phyloP scores from a whole-genome alignment of 2,113 vertebrate species.

The Percopsis transmontana region DNA sequence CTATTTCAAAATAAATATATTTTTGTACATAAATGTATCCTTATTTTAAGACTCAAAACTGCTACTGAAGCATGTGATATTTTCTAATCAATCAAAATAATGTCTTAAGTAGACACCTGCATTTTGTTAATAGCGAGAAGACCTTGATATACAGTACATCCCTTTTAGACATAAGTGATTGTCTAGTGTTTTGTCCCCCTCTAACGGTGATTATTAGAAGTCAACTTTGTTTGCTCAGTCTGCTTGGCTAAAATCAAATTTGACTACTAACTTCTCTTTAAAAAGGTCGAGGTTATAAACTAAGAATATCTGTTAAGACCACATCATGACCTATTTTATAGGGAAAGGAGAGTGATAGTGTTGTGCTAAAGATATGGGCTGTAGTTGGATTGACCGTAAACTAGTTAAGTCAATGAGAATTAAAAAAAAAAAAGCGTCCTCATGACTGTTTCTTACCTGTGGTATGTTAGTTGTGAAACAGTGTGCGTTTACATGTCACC shows the following conservation, averaged over 20 bases:
- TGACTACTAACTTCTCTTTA: not conserved
- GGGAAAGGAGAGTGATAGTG: too few species aligned
- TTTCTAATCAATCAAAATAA: too few species aligned
- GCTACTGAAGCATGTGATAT: too few species aligned
- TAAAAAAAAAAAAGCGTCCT: constrained; percentile 14
- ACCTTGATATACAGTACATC: too few species aligned
- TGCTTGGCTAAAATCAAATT: not conserved
- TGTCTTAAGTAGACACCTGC: not conserved
- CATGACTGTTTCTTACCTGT: constrained; percentile 14
- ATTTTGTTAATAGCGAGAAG: not conserved
- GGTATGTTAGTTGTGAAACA: constrained; percentile 68
- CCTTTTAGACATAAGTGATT: too few species aligned
- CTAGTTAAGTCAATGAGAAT: too few species aligned
- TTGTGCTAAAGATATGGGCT: too few species aligned
- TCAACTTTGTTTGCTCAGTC: not conserved
- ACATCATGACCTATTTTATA: too few species aligned
- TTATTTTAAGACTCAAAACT: constrained; percentile 1
- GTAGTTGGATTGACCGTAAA: too few species aligned
- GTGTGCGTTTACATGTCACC: constrained; percentile 54
- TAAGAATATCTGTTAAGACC: too few species aligned
- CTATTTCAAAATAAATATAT: constrained; percentile 72
- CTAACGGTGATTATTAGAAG: constrained; percentile 46
- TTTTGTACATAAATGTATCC: constrained; percentile 60
- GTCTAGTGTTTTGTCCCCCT: constrained; percentile 52
- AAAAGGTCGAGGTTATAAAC: too few species aligned